phyloP scores from a whole-genome alignment of 2,888 invertebrate species.

The Leptarthrus brevirostris region DNA sequence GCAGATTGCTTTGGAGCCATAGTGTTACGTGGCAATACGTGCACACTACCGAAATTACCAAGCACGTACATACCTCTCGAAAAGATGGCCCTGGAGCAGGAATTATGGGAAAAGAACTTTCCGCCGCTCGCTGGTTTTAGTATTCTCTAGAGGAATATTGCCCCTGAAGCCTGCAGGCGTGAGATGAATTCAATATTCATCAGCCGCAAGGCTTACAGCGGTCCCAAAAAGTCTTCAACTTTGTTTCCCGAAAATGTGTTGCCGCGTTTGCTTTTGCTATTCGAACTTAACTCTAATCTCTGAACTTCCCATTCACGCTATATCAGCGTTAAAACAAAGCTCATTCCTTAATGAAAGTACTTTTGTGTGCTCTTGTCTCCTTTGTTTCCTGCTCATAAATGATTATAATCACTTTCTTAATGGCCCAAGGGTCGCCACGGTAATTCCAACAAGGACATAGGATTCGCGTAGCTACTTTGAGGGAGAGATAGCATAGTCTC shows the following conservation, averaged over 20 bases:
- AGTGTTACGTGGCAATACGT: conserved; percentile 19
- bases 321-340: neutral
- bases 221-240: neutral
- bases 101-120: conserved; percentile 51
- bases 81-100: conserved; percentile 29
- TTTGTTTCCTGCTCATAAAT: conserved; percentile 22
- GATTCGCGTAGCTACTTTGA: neutral
- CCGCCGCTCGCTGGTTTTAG: conserved; percentile 37
- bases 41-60: conserved; percentile 1
- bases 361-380: neutral
- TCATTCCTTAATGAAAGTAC: conserved; percentile 22
- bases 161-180: conserved; percentile 45
- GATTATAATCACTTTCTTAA: conserved; percentile 36
- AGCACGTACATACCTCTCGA: conserved; percentile 39
- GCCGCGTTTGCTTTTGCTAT: neutral
- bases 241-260: neutral
- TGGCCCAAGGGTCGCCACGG: neutral
- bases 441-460: neutral
- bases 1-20: neutral
- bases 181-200: conserved; percentile 52
- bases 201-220: neutral
- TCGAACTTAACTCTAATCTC: conserved; percentile 19
- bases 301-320: neutral
- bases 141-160: conserved; percentile 44
- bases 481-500: neutral